These are phyloP conservation scores for Drosophila atroscutellata DNA, from an alignment of 2,888 invertebrate genomes.

Conservation along the genomic window DNA sequence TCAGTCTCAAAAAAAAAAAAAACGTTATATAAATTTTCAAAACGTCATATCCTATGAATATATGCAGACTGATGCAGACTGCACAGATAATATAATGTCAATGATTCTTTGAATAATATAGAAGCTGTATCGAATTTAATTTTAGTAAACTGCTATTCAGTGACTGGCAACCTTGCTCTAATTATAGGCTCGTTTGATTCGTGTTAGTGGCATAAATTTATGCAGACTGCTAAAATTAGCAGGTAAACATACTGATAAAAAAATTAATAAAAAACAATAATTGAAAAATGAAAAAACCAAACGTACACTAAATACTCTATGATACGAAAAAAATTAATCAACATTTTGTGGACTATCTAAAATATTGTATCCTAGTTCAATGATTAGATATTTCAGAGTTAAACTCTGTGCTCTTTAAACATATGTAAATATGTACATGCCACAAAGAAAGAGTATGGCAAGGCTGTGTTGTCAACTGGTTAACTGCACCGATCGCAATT, in stretches of 20 bases:
- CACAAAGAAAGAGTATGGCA: background rate
- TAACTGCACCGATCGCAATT: conserved; percentile 35
- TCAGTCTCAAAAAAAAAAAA: background rate
- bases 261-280: background rate
- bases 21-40: background rate
- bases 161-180: background rate
- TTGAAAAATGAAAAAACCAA: too few species aligned
- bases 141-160: conserved; percentile 2
- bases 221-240: conserved; percentile 9
- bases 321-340: background rate
- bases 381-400: background rate
- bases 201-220: background rate
- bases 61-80: background rate
- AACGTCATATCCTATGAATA: background rate
- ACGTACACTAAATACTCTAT: conserved; percentile 5
- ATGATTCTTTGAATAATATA: background rate
- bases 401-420: too few species aligned
- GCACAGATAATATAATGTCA: background rate
- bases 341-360: background rate
- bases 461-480: background rate
- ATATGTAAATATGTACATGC: background rate
- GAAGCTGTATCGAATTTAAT: background rate
- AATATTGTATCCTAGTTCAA: background rate
- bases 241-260: conserved; percentile 8
- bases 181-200: background rate